These are phyloP conservation scores for Orientallactaga sibirica DNA, from an alignment of 2,797 vertebrate species.

Conservation along the genomic window DNA sequence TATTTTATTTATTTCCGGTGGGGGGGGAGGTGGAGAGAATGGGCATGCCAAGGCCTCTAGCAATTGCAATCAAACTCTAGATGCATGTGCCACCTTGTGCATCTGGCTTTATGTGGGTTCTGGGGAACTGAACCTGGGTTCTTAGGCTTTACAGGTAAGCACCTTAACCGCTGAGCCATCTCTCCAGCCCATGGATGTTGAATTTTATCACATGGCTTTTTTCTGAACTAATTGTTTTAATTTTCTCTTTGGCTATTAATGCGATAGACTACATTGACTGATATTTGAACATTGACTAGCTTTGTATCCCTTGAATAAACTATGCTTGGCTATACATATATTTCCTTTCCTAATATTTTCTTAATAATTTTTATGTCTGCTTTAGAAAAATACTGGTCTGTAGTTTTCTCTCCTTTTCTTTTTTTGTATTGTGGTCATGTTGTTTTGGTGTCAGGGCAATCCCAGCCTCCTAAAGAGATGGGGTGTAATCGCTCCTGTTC, in stretches of 20 bases:
- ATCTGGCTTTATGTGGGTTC: too few species aligned
- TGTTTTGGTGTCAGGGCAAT: not conserved
- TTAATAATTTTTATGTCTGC: not conserved
- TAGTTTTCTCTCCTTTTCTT: not conserved
- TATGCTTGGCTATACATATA: not conserved
- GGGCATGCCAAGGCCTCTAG: too few species aligned
- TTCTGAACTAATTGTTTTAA: not conserved
- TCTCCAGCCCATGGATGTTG: not conserved
- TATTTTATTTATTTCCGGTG: too few species aligned
- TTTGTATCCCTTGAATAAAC: not conserved
- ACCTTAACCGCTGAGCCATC: too few species aligned
- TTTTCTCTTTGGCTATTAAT: not conserved
- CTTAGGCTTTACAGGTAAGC: too few species aligned
- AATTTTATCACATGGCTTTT: conserved; percentile 9
- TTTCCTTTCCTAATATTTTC: not conserved
- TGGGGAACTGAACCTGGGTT: too few species aligned
- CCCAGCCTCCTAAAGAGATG: not conserved
- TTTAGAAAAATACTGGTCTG: not conserved
- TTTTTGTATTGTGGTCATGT: not conserved
- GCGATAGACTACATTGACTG: not conserved
- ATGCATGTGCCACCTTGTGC: too few species aligned
- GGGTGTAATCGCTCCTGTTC: not conserved
- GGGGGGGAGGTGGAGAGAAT: too few species aligned
- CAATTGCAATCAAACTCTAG: too few species aligned
- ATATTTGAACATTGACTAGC: not conserved